A percentile compares a stretch with the other conserved stretches of the same genome.
phyloP scores from a whole-genome alignment of 1,140 invertebrate species.

The Drosophila elegans region DNA sequence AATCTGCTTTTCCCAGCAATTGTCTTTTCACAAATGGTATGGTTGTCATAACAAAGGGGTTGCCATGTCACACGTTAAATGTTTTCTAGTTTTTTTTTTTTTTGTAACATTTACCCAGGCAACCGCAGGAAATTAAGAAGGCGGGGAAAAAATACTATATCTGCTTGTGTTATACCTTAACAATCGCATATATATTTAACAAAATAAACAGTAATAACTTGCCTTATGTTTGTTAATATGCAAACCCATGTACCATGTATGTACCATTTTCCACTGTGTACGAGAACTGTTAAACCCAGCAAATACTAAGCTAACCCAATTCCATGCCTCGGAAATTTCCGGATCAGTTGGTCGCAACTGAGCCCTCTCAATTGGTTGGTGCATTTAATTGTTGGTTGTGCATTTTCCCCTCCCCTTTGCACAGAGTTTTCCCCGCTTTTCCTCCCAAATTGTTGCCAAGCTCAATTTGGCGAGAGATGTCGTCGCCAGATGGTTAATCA shows the following conservation, averaged over 20 bases:
- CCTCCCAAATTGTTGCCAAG: conserved; percentile 14
- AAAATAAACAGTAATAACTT: not conserved
- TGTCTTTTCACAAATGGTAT: not conserved
- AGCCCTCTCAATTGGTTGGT: conserved; percentile 43
- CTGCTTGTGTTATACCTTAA: not conserved
- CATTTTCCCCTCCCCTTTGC: conserved; percentile 4
- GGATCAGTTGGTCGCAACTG: conserved; percentile 34
- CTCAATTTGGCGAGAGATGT: conserved; percentile 51
- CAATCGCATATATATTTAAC: no score
- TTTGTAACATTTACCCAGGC: not conserved
- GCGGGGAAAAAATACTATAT: not conserved
- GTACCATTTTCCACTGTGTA: not conserved
- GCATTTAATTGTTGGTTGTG: conserved; percentile 42
- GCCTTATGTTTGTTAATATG: no score
- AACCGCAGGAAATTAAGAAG: not conserved
- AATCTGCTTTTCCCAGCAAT: not conserved
- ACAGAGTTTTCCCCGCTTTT: not conserved
- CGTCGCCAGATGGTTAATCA: conserved; percentile 73
- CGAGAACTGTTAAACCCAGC: not conserved
- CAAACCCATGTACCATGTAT: no score
- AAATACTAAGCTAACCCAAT: conserved; percentile 20
- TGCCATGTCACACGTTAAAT: not conserved
- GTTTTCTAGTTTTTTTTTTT: not conserved
- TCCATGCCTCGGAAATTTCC: conserved; percentile 18
- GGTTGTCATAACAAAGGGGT: conserved; percentile 10